Conservation (phyloP, 2,888 invertebrate species). For the Agonum fuliginosum region DNA sequence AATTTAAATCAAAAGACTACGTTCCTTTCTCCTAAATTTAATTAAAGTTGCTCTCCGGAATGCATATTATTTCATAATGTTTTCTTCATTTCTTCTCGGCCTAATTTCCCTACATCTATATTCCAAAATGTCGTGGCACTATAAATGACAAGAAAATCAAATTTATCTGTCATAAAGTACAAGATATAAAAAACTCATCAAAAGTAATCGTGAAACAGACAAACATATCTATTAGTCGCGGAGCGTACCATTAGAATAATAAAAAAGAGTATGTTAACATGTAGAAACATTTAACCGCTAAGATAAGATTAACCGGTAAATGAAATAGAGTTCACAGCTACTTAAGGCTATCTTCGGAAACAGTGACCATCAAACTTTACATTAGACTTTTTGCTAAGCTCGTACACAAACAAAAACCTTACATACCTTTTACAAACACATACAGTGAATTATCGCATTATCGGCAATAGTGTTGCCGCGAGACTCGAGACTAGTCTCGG, state of each 20-base stretch:
- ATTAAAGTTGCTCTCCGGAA: no score
- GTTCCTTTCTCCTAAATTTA: no score
- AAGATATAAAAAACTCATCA: slow-evolving; percentile 18
- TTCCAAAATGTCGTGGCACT: not conserved
- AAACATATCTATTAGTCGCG: slow-evolving; percentile 10
- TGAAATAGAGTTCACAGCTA: slow-evolving; percentile 30
- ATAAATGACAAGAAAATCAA: slow-evolving; percentile 16
- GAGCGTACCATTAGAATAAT: slow-evolving; percentile 23
- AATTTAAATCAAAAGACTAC: no score
- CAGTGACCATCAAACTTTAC: not conserved
- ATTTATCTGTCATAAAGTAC: slow-evolving; percentile 12
- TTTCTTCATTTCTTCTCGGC: not conserved
- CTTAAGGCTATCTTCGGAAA: not conserved
- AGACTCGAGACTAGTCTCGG: no score
- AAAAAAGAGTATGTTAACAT: slow-evolving; percentile 35
- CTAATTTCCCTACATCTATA: slow-evolving; percentile 12
- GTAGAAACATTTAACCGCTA: slow-evolving; percentile 7
- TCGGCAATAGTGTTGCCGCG: no score
- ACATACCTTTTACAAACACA: no score
- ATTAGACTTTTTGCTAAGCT: no score
- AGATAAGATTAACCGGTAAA: slow-evolving; percentile 27
- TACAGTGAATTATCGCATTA: no score
- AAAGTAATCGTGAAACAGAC: not conserved
- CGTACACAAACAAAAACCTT: no score
- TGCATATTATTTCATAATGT: no score